phyloP scores from a whole-genome alignment of 2,888 invertebrate genomes.

The Thelaira solivaga region DNA sequence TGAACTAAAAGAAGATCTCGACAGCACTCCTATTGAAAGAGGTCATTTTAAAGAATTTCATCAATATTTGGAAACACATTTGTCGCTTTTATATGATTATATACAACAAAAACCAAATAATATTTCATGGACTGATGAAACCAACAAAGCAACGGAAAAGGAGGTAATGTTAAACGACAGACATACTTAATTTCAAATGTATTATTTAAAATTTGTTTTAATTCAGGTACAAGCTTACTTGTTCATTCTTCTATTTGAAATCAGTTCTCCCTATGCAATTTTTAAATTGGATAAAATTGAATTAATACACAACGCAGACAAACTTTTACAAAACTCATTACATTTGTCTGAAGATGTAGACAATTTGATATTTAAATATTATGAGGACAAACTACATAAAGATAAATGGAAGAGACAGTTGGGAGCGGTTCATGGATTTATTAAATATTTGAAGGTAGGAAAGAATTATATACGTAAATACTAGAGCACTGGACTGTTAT shows the following conservation, averaged over 20 bases:
- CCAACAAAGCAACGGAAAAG: constrained; percentile 38
- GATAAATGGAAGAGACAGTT: constrained; percentile 72
- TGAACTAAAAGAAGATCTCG: constrained; percentile 69
- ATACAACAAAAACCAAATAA: constrained; percentile 63
- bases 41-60: constrained; percentile 69
- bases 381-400: constrained; percentile 68
- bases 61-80: constrained; percentile 64
- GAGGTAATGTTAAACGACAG: neutral
- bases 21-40: constrained; percentile 65
- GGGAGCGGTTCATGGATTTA: constrained; percentile 71
- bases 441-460: constrained; percentile 69
- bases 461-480: neutral
- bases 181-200: neutral
- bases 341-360: constrained; percentile 49
- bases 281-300: constrained; percentile 65
- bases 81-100: constrained; percentile 71
- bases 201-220: neutral
- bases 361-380: constrained; percentile 67
- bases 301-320: constrained; percentile 66
- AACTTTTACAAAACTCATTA: constrained; percentile 58
- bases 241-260: constrained; percentile 70
- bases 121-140: neutral
- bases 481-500: too few species aligned
- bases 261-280: constrained; percentile 67
- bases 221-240: constrained; percentile 67